phyloP scores from a whole-genome alignment of 1,140 invertebrate genomes.

The Scaptomyza graminum region DNA sequence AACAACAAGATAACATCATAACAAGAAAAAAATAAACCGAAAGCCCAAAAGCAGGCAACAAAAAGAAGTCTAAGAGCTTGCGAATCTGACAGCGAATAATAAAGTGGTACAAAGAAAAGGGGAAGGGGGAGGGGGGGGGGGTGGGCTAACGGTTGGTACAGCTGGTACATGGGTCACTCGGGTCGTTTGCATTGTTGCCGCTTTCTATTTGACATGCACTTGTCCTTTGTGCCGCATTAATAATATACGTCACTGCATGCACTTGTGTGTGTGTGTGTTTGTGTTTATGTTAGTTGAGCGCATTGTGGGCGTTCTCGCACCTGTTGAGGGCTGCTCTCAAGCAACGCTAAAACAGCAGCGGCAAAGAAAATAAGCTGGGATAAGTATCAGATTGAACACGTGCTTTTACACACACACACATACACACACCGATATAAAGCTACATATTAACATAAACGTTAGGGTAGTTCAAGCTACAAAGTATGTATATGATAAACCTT shows the following conservation, averaged over 20 bases:
- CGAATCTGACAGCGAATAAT: background rate
- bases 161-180: constrained; percentile 21
- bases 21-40: constrained; percentile 1
- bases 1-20: too few species aligned
- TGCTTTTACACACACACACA: background rate
- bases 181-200: constrained; percentile 56
- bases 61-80: too few species aligned
- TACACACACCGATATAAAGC: background rate
- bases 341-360: background rate
- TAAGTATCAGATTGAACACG: constrained; percentile 27
- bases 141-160: background rate
- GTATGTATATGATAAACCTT: too few species aligned
- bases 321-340: constrained; percentile 30
- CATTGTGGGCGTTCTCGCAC: constrained; percentile 20
- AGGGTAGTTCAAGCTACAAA: background rate
- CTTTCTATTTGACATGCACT: constrained; percentile 73
- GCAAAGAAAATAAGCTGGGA: background rate
- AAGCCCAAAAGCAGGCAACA: constrained; percentile 57
- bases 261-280: background rate
- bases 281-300: background rate
- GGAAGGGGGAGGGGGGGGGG: background rate
- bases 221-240: constrained; percentile 58
- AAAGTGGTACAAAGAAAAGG: background rate
- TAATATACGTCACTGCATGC: constrained; percentile 42
- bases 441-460: background rate